phyloP scores from a whole-genome alignment of 1,140 invertebrate genomes.

The Melanaphis sacchari region DNA sequence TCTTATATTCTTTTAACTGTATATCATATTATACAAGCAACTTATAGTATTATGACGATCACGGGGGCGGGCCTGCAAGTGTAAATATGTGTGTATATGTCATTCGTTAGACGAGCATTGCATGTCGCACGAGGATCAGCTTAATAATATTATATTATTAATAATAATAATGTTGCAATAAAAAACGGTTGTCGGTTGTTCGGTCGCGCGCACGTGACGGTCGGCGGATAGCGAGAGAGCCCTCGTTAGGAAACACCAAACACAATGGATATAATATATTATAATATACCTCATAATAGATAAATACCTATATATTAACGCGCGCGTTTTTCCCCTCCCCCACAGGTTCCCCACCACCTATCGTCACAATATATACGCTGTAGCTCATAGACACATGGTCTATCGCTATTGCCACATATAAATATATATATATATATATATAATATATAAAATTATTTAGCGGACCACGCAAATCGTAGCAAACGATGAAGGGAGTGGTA shows the following conservation, averaged over 20 bases:
- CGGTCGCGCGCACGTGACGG: not conserved
- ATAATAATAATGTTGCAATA: slow-evolving; percentile 7
- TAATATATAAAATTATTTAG: not conserved
- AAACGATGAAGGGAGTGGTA: not conserved
- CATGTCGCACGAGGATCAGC: not conserved
- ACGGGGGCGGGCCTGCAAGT: too few relatives aligned
- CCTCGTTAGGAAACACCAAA: not conserved
- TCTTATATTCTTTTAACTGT: too few relatives aligned
- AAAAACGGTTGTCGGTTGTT: not conserved
- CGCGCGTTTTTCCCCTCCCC: too few relatives aligned
- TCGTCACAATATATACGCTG: not conserved
- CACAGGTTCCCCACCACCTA: too few relatives aligned
- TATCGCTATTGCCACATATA: not conserved
- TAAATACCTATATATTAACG: not conserved
- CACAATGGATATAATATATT: slow-evolving; percentile 6
- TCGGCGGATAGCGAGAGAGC: not conserved
- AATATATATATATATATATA: not conserved
- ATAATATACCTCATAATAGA: not conserved
- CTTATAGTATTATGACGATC: too few relatives aligned
- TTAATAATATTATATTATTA: not conserved
- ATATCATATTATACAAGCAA: too few relatives aligned
- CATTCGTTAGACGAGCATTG: not conserved
- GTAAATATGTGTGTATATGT: too few relatives aligned
- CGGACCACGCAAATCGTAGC: not conserved
- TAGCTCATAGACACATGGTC: not conserved